These are phyloP conservation scores for Andrena marginata DNA, from an alignment of 2,888 invertebrate genomes.

Conservation along the genomic window DNA sequence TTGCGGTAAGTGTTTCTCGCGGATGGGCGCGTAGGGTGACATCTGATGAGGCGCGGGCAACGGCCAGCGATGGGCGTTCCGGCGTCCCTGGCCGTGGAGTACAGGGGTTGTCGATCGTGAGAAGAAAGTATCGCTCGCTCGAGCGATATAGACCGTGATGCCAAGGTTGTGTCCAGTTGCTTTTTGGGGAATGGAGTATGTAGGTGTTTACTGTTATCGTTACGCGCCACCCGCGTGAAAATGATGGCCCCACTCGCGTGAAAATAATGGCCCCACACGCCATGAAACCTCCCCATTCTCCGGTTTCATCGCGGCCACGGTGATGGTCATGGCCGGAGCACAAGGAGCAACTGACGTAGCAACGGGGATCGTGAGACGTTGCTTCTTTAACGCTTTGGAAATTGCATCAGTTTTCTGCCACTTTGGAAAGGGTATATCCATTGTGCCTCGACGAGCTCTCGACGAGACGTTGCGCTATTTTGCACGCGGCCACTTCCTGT, in stretches of 20 bases:
- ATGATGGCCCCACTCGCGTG: not conserved
- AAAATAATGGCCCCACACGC: not conserved
- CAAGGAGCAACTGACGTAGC: not conserved
- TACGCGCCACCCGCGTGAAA: slow-evolving; percentile 10
- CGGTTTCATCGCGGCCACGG: not conserved
- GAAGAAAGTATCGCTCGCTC: slow-evolving; percentile 13
- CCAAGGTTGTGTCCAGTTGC: slow-evolving; percentile 52
- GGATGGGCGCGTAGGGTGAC: slow-evolving; percentile 26
- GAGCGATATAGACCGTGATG: slow-evolving; percentile 21
- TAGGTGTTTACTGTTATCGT: slow-evolving; percentile 24
- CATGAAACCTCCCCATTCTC: not conserved
- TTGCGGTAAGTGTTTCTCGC: slow-evolving; percentile 16
- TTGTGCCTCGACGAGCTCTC: too few relatives aligned
- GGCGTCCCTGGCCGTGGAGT: not conserved
- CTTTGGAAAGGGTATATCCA: too few relatives aligned
- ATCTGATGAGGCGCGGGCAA: slow-evolving; percentile 47
- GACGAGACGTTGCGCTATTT: too few relatives aligned
- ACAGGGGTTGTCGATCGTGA: slow-evolving; percentile 11
- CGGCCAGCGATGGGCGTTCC: not conserved
- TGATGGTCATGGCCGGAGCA: too few relatives aligned
- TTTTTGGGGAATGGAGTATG: slow-evolving; percentile 31
- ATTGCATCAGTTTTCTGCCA: not conserved
- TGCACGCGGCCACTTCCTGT: too few relatives aligned
- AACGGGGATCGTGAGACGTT: not conserved
- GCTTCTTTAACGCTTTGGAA: not conserved